Evolutionary conservation across 2,797 vertebrate species (phyloP).

Genomic region (Macropodus opercularis): DNA sequence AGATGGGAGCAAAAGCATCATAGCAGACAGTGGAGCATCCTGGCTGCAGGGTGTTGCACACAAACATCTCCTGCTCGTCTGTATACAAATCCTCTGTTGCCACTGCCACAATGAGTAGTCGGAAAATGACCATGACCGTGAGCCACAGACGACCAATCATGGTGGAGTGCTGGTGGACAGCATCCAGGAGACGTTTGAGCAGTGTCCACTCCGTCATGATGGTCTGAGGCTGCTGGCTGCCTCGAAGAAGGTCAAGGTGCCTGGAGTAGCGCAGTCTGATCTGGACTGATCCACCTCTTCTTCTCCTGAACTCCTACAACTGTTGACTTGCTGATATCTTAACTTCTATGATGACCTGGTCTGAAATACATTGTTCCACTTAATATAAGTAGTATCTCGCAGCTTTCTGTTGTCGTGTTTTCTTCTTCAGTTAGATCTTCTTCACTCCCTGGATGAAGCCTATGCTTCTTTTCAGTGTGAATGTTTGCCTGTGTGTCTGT

Average conservation of each 20-base stretch:
- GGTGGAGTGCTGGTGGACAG: conserved; percentile 97
- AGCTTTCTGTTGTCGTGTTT: neutral
- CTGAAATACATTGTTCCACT: neutral
- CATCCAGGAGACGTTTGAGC: conserved; percentile 93
- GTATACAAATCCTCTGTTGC: conserved; percentile 96
- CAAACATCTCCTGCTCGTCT: conserved; percentile 95
- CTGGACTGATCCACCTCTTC: conserved; percentile 54
- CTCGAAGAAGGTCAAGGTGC: conserved; percentile 45
- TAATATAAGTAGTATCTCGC: neutral
- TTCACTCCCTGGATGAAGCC: neutral
- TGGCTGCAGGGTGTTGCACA: conserved; percentile 94
- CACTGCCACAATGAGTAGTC: conserved; percentile 92
- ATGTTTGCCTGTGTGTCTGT: conserved; percentile 9
- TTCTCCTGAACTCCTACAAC: conserved; percentile 4
- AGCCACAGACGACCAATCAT: conserved; percentile 97
- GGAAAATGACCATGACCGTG: conserved; percentile 92
- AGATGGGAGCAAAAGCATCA: conserved; percentile 93
- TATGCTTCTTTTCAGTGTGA: conserved; percentile 7
- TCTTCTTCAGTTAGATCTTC: neutral
- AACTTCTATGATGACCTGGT: neutral
- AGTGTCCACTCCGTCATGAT: conserved; percentile 92
- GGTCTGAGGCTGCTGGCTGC: conserved; percentile 49
- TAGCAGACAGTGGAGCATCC: conserved; percentile 96
- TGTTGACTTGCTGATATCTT: neutral
- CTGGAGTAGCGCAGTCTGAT: conserved; percentile 53